A percentile compares a stretch with the other conserved stretches of the same genome.
phyloP scores from a whole-genome alignment of 2,888 invertebrate species.

The Synanthedon andrenaeformis region DNA sequence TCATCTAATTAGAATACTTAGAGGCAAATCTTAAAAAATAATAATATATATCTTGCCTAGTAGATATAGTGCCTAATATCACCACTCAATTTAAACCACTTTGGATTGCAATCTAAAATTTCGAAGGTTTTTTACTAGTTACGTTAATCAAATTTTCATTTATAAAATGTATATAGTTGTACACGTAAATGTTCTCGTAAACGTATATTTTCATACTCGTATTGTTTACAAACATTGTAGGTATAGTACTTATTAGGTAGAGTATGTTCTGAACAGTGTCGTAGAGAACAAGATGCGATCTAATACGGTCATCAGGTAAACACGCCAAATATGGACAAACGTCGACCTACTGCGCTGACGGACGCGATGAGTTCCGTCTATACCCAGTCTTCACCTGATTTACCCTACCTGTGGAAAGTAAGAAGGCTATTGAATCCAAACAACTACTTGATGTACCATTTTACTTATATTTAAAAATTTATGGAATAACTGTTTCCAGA shows the following conservation, averaged over 20 bases:
- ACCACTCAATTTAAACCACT: too few species aligned
- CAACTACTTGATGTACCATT: neutral
- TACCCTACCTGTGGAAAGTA: slow-evolving; percentile 46
- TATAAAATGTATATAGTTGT: too few species aligned
- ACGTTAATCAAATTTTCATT: too few species aligned
- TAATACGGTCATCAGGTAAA: slow-evolving; percentile 46
- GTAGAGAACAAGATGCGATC: slow-evolving; percentile 23
- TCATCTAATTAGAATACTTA: too few species aligned
- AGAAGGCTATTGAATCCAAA: slow-evolving; percentile 34
- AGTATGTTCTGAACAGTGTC: neutral
- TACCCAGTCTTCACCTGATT: slow-evolving; percentile 44
- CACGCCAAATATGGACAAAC: slow-evolving; percentile 44
- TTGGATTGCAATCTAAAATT: too few species aligned
- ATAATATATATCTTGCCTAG: too few species aligned
- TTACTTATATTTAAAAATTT: neutral
- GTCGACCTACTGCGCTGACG: slow-evolving; percentile 47
- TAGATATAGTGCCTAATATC: too few species aligned
- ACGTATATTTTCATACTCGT: neutral
- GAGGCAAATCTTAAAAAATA: too few species aligned
- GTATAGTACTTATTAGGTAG: neutral
- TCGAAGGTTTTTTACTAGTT: too few species aligned
- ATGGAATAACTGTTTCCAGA: slow-evolving; percentile 1
- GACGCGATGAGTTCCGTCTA: slow-evolving; percentile 54
- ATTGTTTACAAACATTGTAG: neutral
- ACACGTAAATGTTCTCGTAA: too few species aligned